Conservation (phyloP, 2,797 vertebrate genomes). For the Gastrophryne carolinensis region DNA sequence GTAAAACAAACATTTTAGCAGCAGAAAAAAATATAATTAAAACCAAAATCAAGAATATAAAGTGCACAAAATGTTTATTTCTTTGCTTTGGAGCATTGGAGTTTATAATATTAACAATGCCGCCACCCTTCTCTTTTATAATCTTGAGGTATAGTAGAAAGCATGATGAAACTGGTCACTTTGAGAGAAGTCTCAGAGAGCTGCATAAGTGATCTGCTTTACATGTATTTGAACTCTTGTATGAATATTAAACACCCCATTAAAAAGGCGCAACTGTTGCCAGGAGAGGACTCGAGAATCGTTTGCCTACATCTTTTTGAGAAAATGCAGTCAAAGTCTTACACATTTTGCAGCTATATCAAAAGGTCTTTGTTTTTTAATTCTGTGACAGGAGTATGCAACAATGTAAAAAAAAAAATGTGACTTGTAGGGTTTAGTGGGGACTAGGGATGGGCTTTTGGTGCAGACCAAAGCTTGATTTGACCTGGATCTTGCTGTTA, state of each 20-base stretch:
- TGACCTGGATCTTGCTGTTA: no score
- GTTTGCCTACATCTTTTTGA: slow-evolving; percentile 55
- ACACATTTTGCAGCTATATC: slow-evolving; percentile 56
- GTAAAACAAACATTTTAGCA: no score
- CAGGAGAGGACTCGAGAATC: slow-evolving; percentile 38
- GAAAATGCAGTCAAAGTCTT: slow-evolving; percentile 58
- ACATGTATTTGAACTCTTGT: slow-evolving; percentile 1
- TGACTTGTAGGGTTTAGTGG: no score
- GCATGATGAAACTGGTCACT: slow-evolving; percentile 27
- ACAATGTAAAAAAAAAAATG: no score
- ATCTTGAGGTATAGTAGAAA: slow-evolving; percentile 12
- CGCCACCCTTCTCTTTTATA: not conserved
- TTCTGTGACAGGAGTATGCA: no score
- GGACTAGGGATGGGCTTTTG: no score
- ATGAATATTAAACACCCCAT: slow-evolving; percentile 28
- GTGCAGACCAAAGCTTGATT: no score
- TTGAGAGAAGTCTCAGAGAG: not conserved
- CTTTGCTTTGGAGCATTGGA: not conserved
- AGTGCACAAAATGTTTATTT: not conserved
- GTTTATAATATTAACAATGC: not conserved
- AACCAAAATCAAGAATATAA: not conserved
- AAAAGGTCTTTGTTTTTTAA: not conserved
- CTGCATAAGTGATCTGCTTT: not conserved
- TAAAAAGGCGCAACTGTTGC: slow-evolving; percentile 26
- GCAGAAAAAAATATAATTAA: no score